These are phyloP conservation scores for Ancistrus triradiatus DNA, from an alignment of 2,113 vertebrate genomes.

Conservation along the genomic window DNA sequence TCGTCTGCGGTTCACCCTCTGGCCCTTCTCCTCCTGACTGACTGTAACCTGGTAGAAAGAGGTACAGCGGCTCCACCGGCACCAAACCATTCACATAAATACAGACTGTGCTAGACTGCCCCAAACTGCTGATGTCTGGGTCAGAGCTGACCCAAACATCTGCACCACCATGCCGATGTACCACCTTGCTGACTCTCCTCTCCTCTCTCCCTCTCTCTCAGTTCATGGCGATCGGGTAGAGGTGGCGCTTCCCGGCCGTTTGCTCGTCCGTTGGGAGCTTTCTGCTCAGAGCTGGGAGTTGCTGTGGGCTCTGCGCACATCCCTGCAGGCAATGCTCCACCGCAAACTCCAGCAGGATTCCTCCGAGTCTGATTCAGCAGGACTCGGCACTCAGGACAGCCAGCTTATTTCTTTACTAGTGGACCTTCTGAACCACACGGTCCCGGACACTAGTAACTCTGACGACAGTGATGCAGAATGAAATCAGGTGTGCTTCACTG, in stretches of 20 bases:
- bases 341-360: conserved; percentile 72
- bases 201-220: conserved; percentile 5
- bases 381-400: conserved; percentile 65
- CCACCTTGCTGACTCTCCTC: neutral
- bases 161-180: no score
- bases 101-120: no score
- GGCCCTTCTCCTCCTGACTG: conserved; percentile 84
- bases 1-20: conserved; percentile 87
- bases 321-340: conserved; percentile 85
- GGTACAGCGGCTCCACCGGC: conserved; percentile 59
- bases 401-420: conserved; percentile 81
- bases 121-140: no score
- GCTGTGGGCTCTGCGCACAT: conserved; percentile 82
- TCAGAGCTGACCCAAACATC: no score
- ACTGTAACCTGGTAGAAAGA: conserved; percentile 78
- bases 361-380: conserved; percentile 13
- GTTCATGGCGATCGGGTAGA: conserved; percentile 68
- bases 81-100: neutral
- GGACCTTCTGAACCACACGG: conserved; percentile 77
- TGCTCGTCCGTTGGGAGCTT: conserved; percentile 80
- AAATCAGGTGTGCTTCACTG: no score
- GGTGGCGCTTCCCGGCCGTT: conserved; percentile 75
- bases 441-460: neutral
- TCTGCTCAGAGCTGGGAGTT: conserved; percentile 75
- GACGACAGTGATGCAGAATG: conserved; percentile 12